phyloP scores from a whole-genome alignment of 2,888 invertebrate species.

The Caenorhabditis afra region DNA sequence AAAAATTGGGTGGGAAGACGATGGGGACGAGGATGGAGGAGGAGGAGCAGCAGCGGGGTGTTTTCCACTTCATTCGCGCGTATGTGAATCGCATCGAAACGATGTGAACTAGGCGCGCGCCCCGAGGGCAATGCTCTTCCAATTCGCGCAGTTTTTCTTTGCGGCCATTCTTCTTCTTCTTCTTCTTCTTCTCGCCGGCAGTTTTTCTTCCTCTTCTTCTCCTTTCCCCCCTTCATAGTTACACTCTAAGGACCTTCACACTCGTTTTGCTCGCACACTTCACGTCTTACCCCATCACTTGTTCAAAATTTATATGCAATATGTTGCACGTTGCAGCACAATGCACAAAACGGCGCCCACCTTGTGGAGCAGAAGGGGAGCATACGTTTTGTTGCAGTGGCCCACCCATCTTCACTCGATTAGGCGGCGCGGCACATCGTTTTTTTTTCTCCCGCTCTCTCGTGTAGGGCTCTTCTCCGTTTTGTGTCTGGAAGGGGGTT shows the following conservation, averaged over 20 bases:
- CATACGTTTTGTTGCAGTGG: conserved; percentile 47
- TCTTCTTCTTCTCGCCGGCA: conserved; percentile 21
- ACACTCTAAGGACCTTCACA: conserved; percentile 35
- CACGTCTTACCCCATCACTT: conserved; percentile 34
- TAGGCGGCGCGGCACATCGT: conserved; percentile 39
- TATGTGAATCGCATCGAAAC: conserved; percentile 59
- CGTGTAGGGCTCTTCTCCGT: conserved; percentile 1
- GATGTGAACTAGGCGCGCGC: conserved; percentile 58
- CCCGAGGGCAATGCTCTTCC: conserved; percentile 60
- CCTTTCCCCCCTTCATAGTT: conserved; percentile 49
- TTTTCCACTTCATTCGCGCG: conserved; percentile 59
- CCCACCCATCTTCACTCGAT: conserved; percentile 49
- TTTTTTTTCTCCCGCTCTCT: conserved; percentile 16
- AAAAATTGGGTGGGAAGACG: conserved; percentile 30
- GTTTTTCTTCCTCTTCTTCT: conserved; percentile 52
- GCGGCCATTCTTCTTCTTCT: conserved; percentile 48
- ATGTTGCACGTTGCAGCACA: conserved; percentile 4
- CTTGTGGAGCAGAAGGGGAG: conserved; percentile 11
- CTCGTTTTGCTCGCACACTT: conserved; percentile 22
- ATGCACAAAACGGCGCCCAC: conserved; percentile 48
- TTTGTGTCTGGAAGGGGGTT: conserved; percentile 16
- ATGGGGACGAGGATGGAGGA: not conserved
- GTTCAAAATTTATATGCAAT: conserved; percentile 50
- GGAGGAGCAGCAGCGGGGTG: conserved; percentile 28
- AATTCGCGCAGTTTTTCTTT: conserved; percentile 60